A percentile compares a stretch with the other conserved stretches of the same genome.
phyloP scores from a whole-genome alignment of 1,140 invertebrate genomes.

The Sycophila sp. region DNA sequence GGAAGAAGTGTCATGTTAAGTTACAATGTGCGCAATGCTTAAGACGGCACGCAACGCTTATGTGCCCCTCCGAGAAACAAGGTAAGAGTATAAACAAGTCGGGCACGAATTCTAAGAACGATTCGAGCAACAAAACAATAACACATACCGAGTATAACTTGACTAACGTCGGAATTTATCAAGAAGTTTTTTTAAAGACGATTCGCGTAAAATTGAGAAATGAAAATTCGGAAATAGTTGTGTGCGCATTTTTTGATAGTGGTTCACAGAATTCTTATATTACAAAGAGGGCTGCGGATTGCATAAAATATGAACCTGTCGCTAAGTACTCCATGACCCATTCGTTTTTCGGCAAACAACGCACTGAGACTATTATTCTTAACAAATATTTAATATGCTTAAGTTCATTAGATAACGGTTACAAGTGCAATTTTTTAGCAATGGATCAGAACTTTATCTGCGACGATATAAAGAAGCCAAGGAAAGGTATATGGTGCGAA shows the following conservation, averaged over 20 bases:
- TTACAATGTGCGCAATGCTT: constrained; percentile 20
- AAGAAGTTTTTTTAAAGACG: not conserved
- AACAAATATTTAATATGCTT: constrained; percentile 22
- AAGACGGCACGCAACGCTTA: constrained; percentile 8
- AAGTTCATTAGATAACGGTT: not conserved
- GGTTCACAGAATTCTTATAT: not conserved
- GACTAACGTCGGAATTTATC: not conserved
- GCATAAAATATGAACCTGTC: not conserved
- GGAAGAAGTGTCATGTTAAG: constrained; percentile 8
- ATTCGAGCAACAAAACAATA: not conserved
- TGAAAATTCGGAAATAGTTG: not conserved
- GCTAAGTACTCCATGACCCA: not conserved
- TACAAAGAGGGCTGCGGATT: not conserved
- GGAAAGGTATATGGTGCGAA: not conserved
- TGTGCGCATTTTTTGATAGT: not conserved
- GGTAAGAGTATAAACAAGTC: not conserved
- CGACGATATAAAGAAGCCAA: constrained; percentile 29
- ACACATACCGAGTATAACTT: not conserved
- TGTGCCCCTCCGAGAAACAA: constrained; percentile 1
- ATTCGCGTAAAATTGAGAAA: not conserved
- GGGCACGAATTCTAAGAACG: not conserved
- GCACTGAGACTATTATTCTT: not conserved
- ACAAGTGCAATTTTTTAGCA: constrained; percentile 33
- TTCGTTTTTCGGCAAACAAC: constrained; percentile 13
- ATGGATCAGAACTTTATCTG: constrained; percentile 39